A percentile compares a stretch with the other conserved stretches of the same genome.
Evolutionary conservation across 1,140 invertebrate genomes (phyloP).

Genomic region (Meloidogyne exigua): DNA sequence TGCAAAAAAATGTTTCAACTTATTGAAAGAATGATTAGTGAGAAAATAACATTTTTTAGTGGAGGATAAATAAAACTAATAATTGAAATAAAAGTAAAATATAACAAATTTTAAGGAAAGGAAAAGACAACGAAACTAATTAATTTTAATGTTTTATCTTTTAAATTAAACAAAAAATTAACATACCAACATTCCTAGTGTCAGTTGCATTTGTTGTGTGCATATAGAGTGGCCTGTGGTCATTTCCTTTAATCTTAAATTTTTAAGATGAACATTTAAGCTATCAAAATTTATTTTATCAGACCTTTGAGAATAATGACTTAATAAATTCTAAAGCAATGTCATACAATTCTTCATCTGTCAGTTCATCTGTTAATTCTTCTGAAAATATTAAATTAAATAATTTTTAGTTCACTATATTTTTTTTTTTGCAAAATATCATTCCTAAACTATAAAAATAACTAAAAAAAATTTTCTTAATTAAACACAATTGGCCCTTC

Average conservation of each 20-base stretch:
- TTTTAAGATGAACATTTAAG: no score
- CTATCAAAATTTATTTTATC: no score
- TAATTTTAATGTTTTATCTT: neutral
- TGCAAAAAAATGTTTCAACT: no score
- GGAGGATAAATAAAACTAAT: no score
- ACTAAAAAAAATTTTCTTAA: no score
- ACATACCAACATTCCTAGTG: slow-evolving; percentile 18
- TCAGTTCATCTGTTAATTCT: neutral
- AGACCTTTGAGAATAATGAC: neutral
- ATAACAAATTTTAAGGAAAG: neutral
- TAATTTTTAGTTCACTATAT: neutral
- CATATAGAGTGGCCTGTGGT: slow-evolving; percentile 11
- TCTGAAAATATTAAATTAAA: neutral
- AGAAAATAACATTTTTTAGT: no score
- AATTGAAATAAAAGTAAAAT: no score
- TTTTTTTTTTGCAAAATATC: neutral
- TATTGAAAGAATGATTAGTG: no score
- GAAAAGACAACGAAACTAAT: neutral
- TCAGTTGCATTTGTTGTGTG: slow-evolving; percentile 30
- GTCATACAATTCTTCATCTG: neutral
- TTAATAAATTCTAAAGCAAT: neutral
- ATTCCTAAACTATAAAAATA: no score
- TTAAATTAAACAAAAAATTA: neutral
- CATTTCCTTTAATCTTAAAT: slow-evolving; percentile 10
- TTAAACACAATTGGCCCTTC: no score